Base-by-base conservation (phyloP, 2,888 invertebrate genomes). In the Ormyrus labotus region DNA sequence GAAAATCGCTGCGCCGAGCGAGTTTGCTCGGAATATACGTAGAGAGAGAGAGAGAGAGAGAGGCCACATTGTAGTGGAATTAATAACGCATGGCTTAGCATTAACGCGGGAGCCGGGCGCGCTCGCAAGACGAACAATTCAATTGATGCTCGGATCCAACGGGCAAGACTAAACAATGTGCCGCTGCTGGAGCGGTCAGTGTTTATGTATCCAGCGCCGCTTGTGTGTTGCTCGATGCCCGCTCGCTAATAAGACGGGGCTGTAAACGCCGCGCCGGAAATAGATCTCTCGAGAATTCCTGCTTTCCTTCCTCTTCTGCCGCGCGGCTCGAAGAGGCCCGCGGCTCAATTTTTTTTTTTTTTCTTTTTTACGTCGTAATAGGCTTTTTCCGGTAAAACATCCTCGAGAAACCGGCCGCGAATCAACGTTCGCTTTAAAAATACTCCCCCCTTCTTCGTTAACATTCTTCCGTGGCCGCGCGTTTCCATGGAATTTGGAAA, bases 161-260 rank as follows among this genome's bases (percentile, higher is more conserved):
- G 34, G 34, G 58, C 10, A 60, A 65, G 60, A 65, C 60, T 72
- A 78, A 78, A 72, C 72, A 72, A 78, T 67, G 53, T 13, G 10
- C 9, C 7, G 13, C 53, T 9, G 51, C 64, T 64, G 60, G 47
- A 78, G 50, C 60, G n/a, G 34, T 19, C 67, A 61, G 61, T 72
- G 67, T 78, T 61, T 72, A n/a, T 72, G 61, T 78, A 78, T 72
- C 67, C 72, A 72, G 48, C 5, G 60, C 55, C n/a, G 19, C 57
- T 57, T 55, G 57, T 13, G 57, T 19, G 10, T 19, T 7, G 51
- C 45, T 51, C 34, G 34, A 34, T 45, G 47, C n/a, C 64, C 67
- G 8, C n/a, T 45, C 53, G 45, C 53, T 48, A 55, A 48, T 69
- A 70, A 77, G 69, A 63, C 63, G 68, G 34, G 19, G 53, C 70